Conservation (phyloP, 2,797 vertebrate genomes). For the Corythornis leucogaster region DNA sequence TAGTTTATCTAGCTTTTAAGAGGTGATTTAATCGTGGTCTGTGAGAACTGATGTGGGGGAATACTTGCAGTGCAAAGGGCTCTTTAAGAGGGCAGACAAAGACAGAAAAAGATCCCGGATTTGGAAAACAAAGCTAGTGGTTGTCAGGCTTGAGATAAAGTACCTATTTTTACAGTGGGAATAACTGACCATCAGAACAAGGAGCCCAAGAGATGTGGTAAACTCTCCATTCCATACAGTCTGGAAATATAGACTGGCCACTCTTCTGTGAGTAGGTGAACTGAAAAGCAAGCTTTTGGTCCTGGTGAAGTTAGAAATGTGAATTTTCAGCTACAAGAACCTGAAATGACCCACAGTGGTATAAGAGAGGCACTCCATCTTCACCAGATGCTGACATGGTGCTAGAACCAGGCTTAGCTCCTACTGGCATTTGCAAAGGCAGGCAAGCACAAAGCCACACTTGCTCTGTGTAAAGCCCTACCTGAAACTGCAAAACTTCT, state of each 20-base stretch:
- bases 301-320: not conserved
- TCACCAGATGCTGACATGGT: not conserved
- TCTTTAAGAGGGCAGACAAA: constrained; percentile 42
- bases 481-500: not conserved
- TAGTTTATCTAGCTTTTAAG: constrained; percentile 64
- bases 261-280: not conserved
- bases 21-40: constrained; percentile 48
- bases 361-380: not conserved
- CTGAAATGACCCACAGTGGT: not conserved
- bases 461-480: not conserved
- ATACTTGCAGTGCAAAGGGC: constrained; percentile 39
- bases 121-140: constrained; percentile 25
- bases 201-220: not conserved
- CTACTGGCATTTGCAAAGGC: not conserved
- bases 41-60: constrained; percentile 45
- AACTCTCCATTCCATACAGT: not conserved
- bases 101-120: constrained; percentile 19
- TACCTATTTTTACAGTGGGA: constrained; percentile 55
- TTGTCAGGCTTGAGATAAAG: constrained; percentile 37
- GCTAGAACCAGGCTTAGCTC: not conserved
- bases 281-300: not conserved
- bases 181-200: constrained; percentile 26
- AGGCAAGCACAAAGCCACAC: not conserved
- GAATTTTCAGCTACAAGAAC: not conserved
- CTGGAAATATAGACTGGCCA: not conserved